These are phyloP conservation scores for Lasioglossum vierecki DNA, from an alignment of 2,888 invertebrate species.

Conservation along the genomic window DNA sequence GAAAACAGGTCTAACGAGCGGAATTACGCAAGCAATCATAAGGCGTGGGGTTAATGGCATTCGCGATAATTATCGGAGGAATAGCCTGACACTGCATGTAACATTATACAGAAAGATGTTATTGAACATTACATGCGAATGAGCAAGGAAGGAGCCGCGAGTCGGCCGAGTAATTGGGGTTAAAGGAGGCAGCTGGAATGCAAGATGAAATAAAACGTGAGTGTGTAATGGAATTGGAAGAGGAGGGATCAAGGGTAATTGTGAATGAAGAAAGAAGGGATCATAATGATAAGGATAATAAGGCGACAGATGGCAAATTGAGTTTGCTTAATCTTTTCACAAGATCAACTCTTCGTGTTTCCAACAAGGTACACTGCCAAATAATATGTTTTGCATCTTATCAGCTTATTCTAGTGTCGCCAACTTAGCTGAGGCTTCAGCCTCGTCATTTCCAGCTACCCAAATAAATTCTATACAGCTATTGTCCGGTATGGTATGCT, in stretches of 20 bases:
- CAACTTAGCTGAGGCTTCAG: too few species aligned
- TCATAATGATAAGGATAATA: background rate
- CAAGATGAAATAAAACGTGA: background rate
- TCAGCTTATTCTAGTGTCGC: too few species aligned
- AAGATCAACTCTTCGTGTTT: too few species aligned
- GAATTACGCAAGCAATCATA: background rate
- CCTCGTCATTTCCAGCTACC: too few species aligned
- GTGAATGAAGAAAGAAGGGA: background rate
- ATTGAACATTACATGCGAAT: slow-evolving; percentile 6
- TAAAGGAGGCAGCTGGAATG: background rate
- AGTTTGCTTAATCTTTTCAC: too few species aligned
- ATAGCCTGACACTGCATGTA: background rate
- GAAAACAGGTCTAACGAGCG: background rate
- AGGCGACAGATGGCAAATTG: too few species aligned
- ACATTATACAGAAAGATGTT: background rate
- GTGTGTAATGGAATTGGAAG: background rate
- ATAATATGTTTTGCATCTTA: too few species aligned
- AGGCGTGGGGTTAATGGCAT: slow-evolving; percentile 6
- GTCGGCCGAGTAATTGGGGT: background rate
- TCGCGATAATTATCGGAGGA: background rate
- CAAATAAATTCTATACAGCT: too few species aligned
- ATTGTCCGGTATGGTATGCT: too few species aligned
- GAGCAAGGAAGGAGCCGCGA: background rate
- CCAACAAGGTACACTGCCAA: too few species aligned
- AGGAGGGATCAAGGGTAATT: background rate